A percentile compares a stretch with the other conserved stretches of the same genome.
These are phyloP conservation scores for Pelmatolapia mariae DNA, from an alignment of 2,113 vertebrate genomes.

Conservation along the genomic window DNA sequence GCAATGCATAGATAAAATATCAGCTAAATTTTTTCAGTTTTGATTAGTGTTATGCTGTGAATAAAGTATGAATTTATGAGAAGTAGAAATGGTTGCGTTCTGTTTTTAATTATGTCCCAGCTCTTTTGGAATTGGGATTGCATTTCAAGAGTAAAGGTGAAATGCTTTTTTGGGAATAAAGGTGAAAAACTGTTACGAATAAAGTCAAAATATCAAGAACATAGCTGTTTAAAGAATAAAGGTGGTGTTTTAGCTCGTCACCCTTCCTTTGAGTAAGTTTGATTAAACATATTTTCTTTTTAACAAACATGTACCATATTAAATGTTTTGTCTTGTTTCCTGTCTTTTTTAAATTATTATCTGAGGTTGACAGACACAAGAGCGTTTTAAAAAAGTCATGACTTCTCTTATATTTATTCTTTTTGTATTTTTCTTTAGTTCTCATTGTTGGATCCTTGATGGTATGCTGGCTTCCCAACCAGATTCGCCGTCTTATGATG, in stretches of 20 bases:
- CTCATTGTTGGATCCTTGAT: conserved; percentile 83
- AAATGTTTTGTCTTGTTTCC: neutral
- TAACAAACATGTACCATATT: neutral
- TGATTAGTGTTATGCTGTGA: neutral
- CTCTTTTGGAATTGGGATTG: neutral
- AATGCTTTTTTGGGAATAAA: neutral
- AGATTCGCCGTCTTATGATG: conserved; percentile 86
- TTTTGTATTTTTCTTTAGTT: conserved; percentile 58
- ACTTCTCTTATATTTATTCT: neutral
- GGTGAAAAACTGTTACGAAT: neutral
- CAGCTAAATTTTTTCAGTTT: neutral
- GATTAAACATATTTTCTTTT: neutral
- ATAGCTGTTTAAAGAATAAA: too few relatives aligned
- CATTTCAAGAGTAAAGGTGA: neutral
- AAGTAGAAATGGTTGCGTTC: too few relatives aligned
- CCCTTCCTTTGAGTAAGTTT: neutral
- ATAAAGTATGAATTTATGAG: neutral
- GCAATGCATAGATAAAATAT: neutral
- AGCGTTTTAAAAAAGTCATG: neutral
- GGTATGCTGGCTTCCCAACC: conserved; percentile 91
- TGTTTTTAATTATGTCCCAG: neutral
- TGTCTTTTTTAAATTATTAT: neutral
- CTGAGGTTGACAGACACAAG: fast-evolving
- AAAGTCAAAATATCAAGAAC: neutral
- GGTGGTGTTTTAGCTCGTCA: neutral